A percentile compares a stretch with the other conserved stretches of the same genome.
phyloP scores from a whole-genome alignment of 2,888 invertebrate species.

The Orchestes rusci region DNA sequence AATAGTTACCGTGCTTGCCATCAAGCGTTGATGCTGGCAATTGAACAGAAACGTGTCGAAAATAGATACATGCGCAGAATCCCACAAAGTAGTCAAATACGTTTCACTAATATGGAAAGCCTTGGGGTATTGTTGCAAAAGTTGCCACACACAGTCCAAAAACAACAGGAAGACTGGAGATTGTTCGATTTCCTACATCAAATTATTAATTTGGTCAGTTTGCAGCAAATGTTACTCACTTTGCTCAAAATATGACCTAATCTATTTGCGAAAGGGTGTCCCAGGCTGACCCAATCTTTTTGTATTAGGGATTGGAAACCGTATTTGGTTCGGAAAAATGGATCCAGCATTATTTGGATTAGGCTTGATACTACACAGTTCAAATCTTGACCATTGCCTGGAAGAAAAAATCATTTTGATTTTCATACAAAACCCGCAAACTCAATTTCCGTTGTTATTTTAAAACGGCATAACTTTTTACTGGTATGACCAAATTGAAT shows the following conservation, averaged over 20 bases:
- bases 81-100: slow-evolving; percentile 88
- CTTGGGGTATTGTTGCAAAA: slow-evolving; percentile 78
- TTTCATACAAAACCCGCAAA: no score
- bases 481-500: no score
- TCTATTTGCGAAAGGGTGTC: slow-evolving; percentile 65
- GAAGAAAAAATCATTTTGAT: no score
- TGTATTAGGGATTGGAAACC: slow-evolving; percentile 90
- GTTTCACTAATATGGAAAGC: slow-evolving; percentile 90
- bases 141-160: slow-evolving; percentile 91
- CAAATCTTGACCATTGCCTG: slow-evolving; percentile 81
- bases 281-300: slow-evolving; percentile 91
- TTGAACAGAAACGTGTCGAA: slow-evolving; percentile 93
- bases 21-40: slow-evolving; percentile 66
- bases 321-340: slow-evolving; percentile 68
- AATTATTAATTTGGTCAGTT: no score
- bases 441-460: no score
- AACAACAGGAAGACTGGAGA: slow-evolving; percentile 86
- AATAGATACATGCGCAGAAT: slow-evolving; percentile 77
- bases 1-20: slow-evolving; percentile 55
- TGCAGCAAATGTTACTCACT: no score
- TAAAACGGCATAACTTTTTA: no score
- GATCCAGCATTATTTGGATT: slow-evolving; percentile 80
- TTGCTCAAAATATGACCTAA: slow-evolving; percentile 61
- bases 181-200: slow-evolving; percentile 49
- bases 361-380: slow-evolving; percentile 81